Base-by-base conservation (phyloP, 2,888 invertebrate species). In the Antheraea assamensis region DNA sequence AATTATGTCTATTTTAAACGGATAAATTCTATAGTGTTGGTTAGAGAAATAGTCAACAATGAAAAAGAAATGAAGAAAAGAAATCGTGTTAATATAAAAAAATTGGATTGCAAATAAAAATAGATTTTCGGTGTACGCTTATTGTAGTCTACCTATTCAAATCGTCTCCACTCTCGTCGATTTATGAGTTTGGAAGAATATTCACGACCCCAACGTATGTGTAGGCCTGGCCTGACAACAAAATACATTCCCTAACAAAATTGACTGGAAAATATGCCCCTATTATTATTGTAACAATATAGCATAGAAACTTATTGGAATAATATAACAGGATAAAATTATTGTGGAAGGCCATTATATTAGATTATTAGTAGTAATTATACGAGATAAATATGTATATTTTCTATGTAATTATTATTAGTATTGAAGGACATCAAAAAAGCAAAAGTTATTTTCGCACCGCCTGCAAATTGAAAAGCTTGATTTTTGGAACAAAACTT, bases 251-350 rank as follows among this genome's bases (percentile, higher is more conserved):
- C n/a, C n/a, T 55, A 55, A 55, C 55, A n/a, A 55, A 61, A 61
- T 61, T 15, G 61, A 4, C 3, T 24, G 24, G 24, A 24, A 58
- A 58, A 58, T 61, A 61, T 61, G 15, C 24, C 61, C 15, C 21
- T 24, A 61, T 61, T 61, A 61, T 17, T 61, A 61, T 61, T 61
- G 27, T 61, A 61, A 61, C 27, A 61, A 61, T 27, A 58, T 58
- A n/a, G 58, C n/a, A 58, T 58, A 7, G 61, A 61, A 27, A 27
- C 27, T 8, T 55, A n/a, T 8, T 55, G 24, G 27, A 61, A 61
- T 61, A 0, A 2, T 61, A 13, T 15, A 61, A 61, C 27, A 13
- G 61, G 13, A 61, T 27, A 0, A 61, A 27, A 27, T 27, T 61
- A 19, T 27, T 15, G 55, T 61, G 61, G 15, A 10, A 61, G 27